These are phyloP conservation scores for Corynorhinus townsendii DNA, from an alignment of 2,113 vertebrate genomes.

Conservation along the genomic window DNA sequence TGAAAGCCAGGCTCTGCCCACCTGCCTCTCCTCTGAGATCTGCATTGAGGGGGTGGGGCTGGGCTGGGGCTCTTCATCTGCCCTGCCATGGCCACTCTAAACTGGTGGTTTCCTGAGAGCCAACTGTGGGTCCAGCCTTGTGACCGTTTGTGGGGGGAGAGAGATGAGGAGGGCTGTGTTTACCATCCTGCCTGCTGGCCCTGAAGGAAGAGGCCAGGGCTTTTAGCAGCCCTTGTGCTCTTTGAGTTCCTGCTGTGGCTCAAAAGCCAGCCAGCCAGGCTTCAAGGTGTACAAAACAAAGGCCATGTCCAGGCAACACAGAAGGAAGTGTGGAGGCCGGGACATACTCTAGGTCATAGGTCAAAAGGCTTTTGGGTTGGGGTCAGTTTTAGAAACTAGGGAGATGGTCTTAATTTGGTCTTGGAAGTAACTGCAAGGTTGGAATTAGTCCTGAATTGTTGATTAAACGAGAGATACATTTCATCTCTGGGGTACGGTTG, in stretches of 20 bases:
- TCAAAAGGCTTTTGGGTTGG: neutral
- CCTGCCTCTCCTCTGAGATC: neutral
- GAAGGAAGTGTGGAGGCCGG: neutral
- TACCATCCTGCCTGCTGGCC: neutral
- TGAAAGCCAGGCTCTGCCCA: neutral
- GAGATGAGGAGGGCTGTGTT: constrained; percentile 15
- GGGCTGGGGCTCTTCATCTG: neutral
- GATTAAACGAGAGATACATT: neutral
- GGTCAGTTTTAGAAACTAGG: constrained; percentile 9
- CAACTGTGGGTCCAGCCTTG: constrained; percentile 45
- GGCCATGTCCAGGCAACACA: constrained; percentile 11
- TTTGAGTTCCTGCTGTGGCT: neutral
- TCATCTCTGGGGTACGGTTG: neutral
- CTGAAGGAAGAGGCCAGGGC: neutral
- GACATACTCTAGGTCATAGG: neutral
- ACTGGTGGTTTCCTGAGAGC: constrained; percentile 55
- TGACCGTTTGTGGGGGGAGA: constrained; percentile 19
- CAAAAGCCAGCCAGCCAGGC: neutral
- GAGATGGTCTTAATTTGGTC: neutral
- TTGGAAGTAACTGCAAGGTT: constrained; percentile 2
- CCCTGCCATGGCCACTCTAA: neutral
- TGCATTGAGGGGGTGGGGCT: neutral
- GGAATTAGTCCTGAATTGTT: neutral
- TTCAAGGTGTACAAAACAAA: neutral
- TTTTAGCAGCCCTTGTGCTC: neutral